A percentile compares a stretch with the other conserved stretches of the same genome.
These are phyloP conservation scores for Phenganax subtilis DNA, from an alignment of 92 coral and sea anemone genomes.

Conservation along the genomic window DNA sequence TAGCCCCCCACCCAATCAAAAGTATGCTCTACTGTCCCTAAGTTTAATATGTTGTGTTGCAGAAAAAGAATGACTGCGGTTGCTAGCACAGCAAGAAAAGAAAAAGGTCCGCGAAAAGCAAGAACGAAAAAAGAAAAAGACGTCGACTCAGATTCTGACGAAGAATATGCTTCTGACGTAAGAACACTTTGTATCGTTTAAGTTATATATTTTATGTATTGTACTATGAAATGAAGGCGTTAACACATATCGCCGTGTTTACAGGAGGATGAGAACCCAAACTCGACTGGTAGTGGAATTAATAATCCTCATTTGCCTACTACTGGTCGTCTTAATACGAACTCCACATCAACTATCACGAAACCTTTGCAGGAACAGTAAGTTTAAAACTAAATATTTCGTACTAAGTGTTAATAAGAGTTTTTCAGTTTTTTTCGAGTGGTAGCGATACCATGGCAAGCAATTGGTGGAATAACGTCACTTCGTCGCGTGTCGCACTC, in stretches of 20 bases:
- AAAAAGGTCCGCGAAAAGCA: slow-evolving; percentile 48
- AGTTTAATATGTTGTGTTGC: neutral
- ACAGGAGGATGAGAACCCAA: slow-evolving; percentile 33
- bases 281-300: slow-evolving; percentile 21
- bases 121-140: slow-evolving; percentile 68
- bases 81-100: slow-evolving; percentile 33
- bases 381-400: too few species aligned
- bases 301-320: neutral
- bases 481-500: too few species aligned
- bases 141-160: slow-evolving; percentile 66
- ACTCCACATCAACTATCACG: slow-evolving; percentile 10
- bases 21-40: neutral
- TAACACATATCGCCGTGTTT: neutral
- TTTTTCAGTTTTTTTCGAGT: too few species aligned
- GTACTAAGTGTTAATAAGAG: too few species aligned
- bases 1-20: slow-evolving; percentile 4
- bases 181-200: neutral
- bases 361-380: neutral
- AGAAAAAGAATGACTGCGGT: slow-evolving; percentile 43
- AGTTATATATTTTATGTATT: too few species aligned
- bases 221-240: too few species aligned
- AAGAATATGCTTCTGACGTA: slow-evolving; percentile 80
- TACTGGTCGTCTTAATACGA: slow-evolving; percentile 10
- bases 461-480: neutral
- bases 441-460: neutral